Evolutionary conservation across 2,797 vertebrate genomes (phyloP), one percentile per base, ranked within the genome.

Genomic region (Coccyzus lansbergi): DNA sequence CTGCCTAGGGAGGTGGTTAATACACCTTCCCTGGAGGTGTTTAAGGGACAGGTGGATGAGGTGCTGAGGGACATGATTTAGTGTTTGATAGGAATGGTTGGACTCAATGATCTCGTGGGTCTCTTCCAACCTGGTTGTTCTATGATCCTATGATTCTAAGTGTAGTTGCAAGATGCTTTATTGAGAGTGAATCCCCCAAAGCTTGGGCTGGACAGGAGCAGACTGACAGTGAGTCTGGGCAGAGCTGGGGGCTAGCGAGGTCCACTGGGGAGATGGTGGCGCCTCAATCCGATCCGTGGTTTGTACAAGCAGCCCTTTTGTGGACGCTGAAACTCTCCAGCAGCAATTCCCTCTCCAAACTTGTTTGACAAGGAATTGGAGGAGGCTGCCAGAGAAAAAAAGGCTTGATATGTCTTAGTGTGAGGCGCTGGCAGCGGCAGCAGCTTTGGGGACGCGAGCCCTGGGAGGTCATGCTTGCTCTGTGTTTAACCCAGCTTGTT

Each of bases 361-460:
- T 95, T 81, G 90, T 92, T 80, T 91, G 86, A 44, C 75, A 65
- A 81, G 75, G 88, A 71, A 11, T 4, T 59, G 79, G 83, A 86
- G 81, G 72, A 91, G 75, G 65, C 84, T 94, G 84, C 60, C 65
- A 15, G 62, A 36, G 62, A 33, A 67, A 33, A 67, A 20, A 65
- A 24, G 62, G 52, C 51, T 82, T 36, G 60, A 5, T 89, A 25
- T 0, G 4, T 1, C 8, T 40, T 26, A 70, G 34, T 0, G 4
- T 0, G 15, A 72, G 67, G 26, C 0, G 10, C 68, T 74, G 92
- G 72, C 6, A 2, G 81, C 7, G n/a, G n/a, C n/a, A 4, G 75
- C 62, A 10, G 74, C 4, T 26, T 33, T 2, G 38, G 81, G 60
- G 40, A 40, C 20, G 29, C 2, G 55, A 83, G 14, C 58, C 2